Evolutionary conservation across 2,797 vertebrate genomes (phyloP).

Genomic region (Anguilla megastoma): DNA sequence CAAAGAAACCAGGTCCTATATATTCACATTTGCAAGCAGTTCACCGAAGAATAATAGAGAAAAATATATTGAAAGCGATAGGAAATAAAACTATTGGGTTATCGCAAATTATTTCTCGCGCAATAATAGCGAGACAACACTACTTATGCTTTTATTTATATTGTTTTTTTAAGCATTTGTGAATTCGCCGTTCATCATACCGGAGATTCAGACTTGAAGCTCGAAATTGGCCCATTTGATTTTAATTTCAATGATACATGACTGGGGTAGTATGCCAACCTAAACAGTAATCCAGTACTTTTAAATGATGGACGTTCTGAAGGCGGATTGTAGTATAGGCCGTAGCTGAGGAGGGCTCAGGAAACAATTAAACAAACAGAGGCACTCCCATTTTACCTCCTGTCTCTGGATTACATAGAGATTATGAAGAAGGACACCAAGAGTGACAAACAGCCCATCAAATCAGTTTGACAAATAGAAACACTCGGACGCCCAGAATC

Average conservation of each 20-base stretch:
- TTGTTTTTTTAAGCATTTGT: background rate
- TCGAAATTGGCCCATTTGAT: constrained; percentile 60
- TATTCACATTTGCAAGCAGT: background rate
- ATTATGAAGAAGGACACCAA: constrained; percentile 78
- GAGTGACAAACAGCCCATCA: constrained; percentile 62
- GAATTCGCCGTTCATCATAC: constrained; percentile 49
- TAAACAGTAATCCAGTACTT: constrained; percentile 73
- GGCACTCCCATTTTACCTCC: constrained; percentile 68
- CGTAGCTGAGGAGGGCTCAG: constrained; percentile 70
- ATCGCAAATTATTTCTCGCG: background rate
- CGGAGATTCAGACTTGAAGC: constrained; percentile 49
- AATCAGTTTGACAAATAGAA: constrained; percentile 30
- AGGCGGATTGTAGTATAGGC: constrained; percentile 64
- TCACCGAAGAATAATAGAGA: background rate
- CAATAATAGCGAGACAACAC: background rate
- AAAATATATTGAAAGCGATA: background rate
- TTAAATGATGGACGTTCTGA: constrained; percentile 71
- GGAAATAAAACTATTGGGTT: no score
- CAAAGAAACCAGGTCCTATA: background rate
- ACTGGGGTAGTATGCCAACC: constrained; percentile 68
- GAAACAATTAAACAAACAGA: constrained; percentile 78
- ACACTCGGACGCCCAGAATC: background rate
- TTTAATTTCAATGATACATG: constrained; percentile 75
- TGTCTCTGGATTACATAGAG: constrained; percentile 74
- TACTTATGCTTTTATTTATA: no score